Percentiles rank a stretch among this genome's conserved stretches.
phyloP scores from a whole-genome alignment of 2,888 invertebrate species.

The Crematogaster levior region DNA sequence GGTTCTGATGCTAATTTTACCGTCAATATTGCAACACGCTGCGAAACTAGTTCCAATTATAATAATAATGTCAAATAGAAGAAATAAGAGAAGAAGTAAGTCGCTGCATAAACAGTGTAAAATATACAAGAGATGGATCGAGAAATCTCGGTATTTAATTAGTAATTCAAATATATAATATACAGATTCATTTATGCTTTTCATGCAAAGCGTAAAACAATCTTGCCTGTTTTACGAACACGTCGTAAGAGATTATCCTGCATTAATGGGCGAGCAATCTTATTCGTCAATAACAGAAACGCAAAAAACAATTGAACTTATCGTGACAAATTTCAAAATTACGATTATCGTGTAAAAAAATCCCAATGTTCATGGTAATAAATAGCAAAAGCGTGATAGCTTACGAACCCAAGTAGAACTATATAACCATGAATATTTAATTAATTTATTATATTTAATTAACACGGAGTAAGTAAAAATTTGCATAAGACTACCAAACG shows the following conservation, averaged over 20 bases:
- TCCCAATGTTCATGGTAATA: conserved; percentile 33
- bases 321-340: conserved; percentile 57
- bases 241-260: conserved; percentile 9
- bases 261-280: conserved; percentile 52
- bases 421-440: conserved; percentile 72
- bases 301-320: conserved; percentile 59
- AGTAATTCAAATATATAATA: background rate
- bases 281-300: conserved; percentile 5
- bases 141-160: background rate
- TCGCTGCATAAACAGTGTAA: background rate
- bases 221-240: conserved; percentile 40
- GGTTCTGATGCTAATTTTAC: conserved; percentile 8
- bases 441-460: conserved; percentile 78
- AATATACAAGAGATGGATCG: background rate
- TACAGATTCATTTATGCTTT: conserved; percentile 3
- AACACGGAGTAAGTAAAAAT: conserved; percentile 69
- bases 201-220: background rate
- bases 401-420: conserved; percentile 54
- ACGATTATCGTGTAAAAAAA: conserved; percentile 21
- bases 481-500: conserved; percentile 65
- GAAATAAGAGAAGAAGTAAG: background rate
- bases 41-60: background rate
- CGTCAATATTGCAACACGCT: background rate
- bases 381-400: conserved; percentile 64
- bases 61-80: conserved; percentile 12